Conservation (phyloP, 2,113 vertebrate species). For the Choloepus hoffmanni region DNA sequence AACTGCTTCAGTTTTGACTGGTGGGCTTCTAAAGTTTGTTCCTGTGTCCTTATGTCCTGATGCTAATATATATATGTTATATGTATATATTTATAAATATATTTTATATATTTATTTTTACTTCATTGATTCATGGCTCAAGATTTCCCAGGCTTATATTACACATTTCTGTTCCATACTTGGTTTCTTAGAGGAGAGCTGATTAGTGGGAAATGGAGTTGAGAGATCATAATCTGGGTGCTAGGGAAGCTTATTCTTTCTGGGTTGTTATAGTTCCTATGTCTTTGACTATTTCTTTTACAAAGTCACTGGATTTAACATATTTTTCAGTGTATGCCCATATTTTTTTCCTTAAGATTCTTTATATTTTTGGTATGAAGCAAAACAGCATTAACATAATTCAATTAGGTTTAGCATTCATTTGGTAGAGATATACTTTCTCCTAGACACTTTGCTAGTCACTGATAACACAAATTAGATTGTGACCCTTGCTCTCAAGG, state of each 20-base stretch:
- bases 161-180: background rate
- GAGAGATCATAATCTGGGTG: background rate
- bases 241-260: slow-evolving; percentile 9
- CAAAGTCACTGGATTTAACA: background rate
- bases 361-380: background rate
- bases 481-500: background rate
- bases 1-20: background rate
- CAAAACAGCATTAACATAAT: background rate
- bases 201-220: slow-evolving; percentile 1
- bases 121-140: background rate
- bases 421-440: background rate
- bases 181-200: background rate
- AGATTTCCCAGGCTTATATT: background rate
- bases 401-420: background rate
- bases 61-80: background rate
- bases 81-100: background rate
- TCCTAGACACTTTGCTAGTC: background rate
- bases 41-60: background rate
- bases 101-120: background rate
- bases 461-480: background rate
- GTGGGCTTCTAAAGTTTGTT: background rate
- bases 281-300: slow-evolving; percentile 33
- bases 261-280: background rate
- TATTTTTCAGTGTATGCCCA: background rate
- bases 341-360: background rate